These are phyloP conservation scores for Rhagonycha lutea DNA, from an alignment of 2,888 invertebrate species.

Conservation along the genomic window DNA sequence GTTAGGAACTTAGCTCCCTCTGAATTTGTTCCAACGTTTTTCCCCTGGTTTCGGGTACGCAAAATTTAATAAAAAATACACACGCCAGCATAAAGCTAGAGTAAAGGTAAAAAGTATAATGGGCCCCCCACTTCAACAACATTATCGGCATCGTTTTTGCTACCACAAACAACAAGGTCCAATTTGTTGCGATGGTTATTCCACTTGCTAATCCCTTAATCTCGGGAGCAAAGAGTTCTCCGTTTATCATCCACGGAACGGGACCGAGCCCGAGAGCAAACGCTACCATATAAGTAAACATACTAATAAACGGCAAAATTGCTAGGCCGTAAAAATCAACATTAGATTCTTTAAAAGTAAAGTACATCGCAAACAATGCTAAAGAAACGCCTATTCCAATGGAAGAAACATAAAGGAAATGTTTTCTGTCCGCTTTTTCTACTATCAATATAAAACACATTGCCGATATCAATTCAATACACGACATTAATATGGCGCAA, in stretches of 20 bases:
- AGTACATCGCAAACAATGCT: constrained; percentile 7
- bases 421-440: constrained; percentile 76
- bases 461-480: constrained; percentile 75
- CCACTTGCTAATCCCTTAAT: constrained; percentile 31
- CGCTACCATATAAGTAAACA: constrained; percentile 24
- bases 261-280: constrained; percentile 32
- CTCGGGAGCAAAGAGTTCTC: constrained; percentile 30
- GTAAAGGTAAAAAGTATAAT: constrained; percentile 26
- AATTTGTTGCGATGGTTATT: constrained; percentile 28
- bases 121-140: constrained; percentile 19
- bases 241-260: constrained; percentile 31
- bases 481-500: constrained; percentile 75
- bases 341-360: constrained; percentile 1
- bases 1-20: neutral
- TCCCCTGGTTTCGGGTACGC: constrained; percentile 21
- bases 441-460: constrained; percentile 67
- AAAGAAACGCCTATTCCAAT: constrained; percentile 13
- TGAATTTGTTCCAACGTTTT: constrained; percentile 2
- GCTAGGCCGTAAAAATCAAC: constrained; percentile 16
- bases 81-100: constrained; percentile 18
- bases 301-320: constrained; percentile 22
- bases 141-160: constrained; percentile 29
- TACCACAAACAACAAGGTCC: constrained; percentile 27
- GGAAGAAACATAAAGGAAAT: constrained; percentile 41
- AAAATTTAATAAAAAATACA: constrained; percentile 19